Percentiles rank a stretch among this genome's conserved stretches.
These are phyloP conservation scores for Venustoraphidia nigricollis DNA, from an alignment of 2,888 invertebrate species.

Conservation along the genomic window DNA sequence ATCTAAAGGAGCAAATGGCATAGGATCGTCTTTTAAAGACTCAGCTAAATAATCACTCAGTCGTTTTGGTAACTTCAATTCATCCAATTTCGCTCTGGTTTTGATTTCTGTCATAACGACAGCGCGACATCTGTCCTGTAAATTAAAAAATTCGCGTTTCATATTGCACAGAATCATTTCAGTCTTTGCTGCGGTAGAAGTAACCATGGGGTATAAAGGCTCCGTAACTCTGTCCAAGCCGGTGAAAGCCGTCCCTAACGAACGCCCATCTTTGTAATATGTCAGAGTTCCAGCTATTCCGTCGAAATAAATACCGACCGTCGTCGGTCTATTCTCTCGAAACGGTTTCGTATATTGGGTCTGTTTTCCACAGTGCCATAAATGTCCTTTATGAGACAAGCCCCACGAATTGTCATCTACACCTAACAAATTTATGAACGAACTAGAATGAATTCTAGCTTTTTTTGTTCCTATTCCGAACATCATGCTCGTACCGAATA, in stretches of 20 bases:
- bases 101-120: slow-evolving; percentile 39
- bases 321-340: slow-evolving; percentile 49
- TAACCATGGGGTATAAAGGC: slow-evolving; percentile 50
- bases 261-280: slow-evolving; percentile 53
- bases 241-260: slow-evolving; percentile 53
- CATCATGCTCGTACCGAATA: slow-evolving; percentile 65
- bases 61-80: slow-evolving; percentile 38
- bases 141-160: slow-evolving; percentile 44
- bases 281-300: slow-evolving; percentile 51
- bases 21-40: slow-evolving; percentile 27
- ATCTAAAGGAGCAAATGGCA: slow-evolving; percentile 23
- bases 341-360: slow-evolving; percentile 50
- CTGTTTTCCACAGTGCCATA: slow-evolving; percentile 51
- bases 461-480: slow-evolving; percentile 47
- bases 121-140: slow-evolving; percentile 52
- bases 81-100: slow-evolving; percentile 32
- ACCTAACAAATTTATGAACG: slow-evolving; percentile 55
- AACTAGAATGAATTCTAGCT: slow-evolving; percentile 44
- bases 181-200: slow-evolving; percentile 60
- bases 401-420: slow-evolving; percentile 57
- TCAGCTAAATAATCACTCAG: slow-evolving; percentile 41
- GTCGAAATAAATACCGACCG: slow-evolving; percentile 51
- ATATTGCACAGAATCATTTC: slow-evolving; percentile 48
- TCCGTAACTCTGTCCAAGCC: slow-evolving; percentile 44
- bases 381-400: slow-evolving; percentile 51